Evolutionary conservation across 2,888 invertebrate species (phyloP), one percentile per base, ranked within the genome.

Genomic region (Eilema griseolum): DNA sequence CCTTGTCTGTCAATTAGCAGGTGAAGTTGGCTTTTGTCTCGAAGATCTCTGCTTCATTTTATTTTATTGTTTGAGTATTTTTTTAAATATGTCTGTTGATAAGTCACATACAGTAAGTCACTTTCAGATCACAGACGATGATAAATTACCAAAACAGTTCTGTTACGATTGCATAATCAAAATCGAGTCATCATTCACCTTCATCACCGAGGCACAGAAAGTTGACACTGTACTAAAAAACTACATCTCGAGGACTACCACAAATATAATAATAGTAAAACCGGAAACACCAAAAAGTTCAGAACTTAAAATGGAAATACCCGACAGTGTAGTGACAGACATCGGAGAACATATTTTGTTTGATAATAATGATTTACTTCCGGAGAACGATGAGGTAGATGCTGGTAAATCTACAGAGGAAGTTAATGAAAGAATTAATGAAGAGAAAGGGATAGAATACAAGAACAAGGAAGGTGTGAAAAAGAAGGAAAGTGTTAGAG

Each of bases 131-230:
- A 75, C 86, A 73, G 88, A 92, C 28, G 89, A 91, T 60, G 95
- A 96, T 67, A 87, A 87, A 41, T 84, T 96, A n/a, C 95, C 96
- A 2, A 94, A 92, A 70, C 93, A 94, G 52, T 92, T 96, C 68
- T 96, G 96, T 78, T 93, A 92, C 61, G 89, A 94, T 70, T 96
- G 96, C 70, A 85, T 91, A 46, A 90, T 91, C 2, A 93, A 93
- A 85, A 92, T 96, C 79, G 93, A 96, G 79, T 93, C 92, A 2
- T 92, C 93, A 60, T 95, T 92, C 80, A 91, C 89, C 60, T 96
- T 94, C 81, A 92, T 96, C 60, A 93, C 90, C 0, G 92, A 92
- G 76, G 92, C 94, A 0, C 90, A 91, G 69, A 92, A 89, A 83
- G 90, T 90, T 0, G 89, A 94, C 66, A 79, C 89, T 0, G 90